These are phyloP conservation scores for Drosophila atripex DNA, from an alignment of 2,888 invertebrate genomes.

Conservation along the genomic window DNA sequence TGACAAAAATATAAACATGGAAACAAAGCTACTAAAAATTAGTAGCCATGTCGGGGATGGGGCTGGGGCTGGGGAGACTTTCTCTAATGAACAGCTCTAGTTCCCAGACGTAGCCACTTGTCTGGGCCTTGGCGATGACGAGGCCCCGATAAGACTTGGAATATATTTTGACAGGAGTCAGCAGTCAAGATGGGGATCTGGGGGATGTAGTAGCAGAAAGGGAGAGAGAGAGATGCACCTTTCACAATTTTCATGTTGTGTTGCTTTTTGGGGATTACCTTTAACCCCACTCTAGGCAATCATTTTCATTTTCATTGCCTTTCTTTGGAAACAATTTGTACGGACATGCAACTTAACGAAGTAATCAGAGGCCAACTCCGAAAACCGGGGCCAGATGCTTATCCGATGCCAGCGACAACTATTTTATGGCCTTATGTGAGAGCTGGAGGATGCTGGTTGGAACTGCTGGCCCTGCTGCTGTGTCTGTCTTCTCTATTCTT, in stretches of 20 bases:
- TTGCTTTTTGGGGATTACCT: slow-evolving; percentile 62
- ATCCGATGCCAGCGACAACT: slow-evolving; percentile 74
- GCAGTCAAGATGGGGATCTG: slow-evolving; percentile 60
- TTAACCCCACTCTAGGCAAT: slow-evolving; percentile 71
- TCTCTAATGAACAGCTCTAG: slow-evolving; percentile 67
- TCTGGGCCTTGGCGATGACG: slow-evolving; percentile 66
- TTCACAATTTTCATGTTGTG: slow-evolving; percentile 66
- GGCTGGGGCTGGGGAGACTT: slow-evolving; percentile 52
- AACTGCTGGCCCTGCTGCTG: slow-evolving; percentile 1
- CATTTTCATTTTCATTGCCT: slow-evolving; percentile 76
- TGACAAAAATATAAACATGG: slow-evolving; percentile 75
- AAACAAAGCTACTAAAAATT: slow-evolving; percentile 73
- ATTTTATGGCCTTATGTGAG: slow-evolving; percentile 72
- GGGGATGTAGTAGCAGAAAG: slow-evolving; percentile 54
- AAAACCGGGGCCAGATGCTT: slow-evolving; percentile 64
- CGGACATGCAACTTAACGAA: slow-evolving; percentile 77
- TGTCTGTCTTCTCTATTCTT: not conserved
- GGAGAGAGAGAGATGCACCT: slow-evolving; percentile 58
- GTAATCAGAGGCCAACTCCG: slow-evolving; percentile 60
- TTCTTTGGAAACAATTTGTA: slow-evolving; percentile 79
- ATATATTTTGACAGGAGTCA: slow-evolving; percentile 53
- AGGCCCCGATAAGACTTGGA: slow-evolving; percentile 60
- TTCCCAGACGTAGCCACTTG: slow-evolving; percentile 60
- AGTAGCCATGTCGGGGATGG: slow-evolving; percentile 50
- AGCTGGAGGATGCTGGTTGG: slow-evolving; percentile 16